phyloP scores from a whole-genome alignment of 1,140 invertebrate species.

The Teleogryllus occipitalis region DNA sequence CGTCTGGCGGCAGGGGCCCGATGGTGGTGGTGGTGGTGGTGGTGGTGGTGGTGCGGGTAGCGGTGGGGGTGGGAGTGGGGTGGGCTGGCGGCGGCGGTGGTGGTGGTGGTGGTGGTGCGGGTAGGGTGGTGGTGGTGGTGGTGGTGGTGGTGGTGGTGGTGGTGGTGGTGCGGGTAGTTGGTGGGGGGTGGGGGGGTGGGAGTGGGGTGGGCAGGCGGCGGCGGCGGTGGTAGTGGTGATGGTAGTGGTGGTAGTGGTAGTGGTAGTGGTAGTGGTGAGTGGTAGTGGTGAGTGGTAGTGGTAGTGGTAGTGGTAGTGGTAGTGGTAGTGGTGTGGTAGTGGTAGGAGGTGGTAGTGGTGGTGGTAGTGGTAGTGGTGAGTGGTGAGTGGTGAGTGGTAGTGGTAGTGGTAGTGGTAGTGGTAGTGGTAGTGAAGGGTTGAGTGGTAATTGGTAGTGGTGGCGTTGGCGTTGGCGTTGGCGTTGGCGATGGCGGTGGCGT shows the following conservation, averaged over 20 bases:
- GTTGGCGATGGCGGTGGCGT: not conserved
- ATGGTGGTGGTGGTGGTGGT: too few species aligned
- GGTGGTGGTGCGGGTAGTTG: not conserved
- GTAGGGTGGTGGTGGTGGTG: not conserved
- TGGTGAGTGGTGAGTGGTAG: not conserved
- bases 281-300: not conserved
- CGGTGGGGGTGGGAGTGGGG: too few species aligned
- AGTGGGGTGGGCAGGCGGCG: not conserved
- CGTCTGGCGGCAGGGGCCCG: too few species aligned
- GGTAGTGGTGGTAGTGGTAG: not conserved
- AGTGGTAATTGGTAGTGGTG: not conserved
- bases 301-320: constrained; percentile 6
- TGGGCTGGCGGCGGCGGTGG: too few species aligned
- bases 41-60: too few species aligned
- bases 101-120: not conserved
- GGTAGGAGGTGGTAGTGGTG: not conserved
- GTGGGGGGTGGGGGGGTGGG: not conserved
- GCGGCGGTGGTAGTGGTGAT: not conserved
- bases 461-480: not conserved
- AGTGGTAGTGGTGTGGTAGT: not conserved
- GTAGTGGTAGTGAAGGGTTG: not conserved
- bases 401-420: not conserved
- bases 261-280: not conserved
- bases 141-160: not conserved
- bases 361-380: not conserved